Evolutionary conservation across 2,888 invertebrate genomes (phyloP).

Genomic region (Hyppa rectilinea): DNA sequence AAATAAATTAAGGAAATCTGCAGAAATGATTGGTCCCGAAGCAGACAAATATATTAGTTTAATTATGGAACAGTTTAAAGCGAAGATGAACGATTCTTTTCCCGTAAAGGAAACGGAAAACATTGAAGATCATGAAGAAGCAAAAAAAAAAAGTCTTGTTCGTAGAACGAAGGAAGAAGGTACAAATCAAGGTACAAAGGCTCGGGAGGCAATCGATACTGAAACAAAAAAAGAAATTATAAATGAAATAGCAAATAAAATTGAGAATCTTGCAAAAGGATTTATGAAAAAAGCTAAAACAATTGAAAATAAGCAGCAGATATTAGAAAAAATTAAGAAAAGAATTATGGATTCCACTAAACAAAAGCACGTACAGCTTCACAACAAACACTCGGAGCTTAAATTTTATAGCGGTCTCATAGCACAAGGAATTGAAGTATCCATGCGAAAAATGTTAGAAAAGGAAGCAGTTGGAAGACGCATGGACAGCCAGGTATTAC

Average conservation of each 20-base stretch:
- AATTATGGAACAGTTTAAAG: slow-evolving; percentile 78
- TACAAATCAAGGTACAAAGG: neutral
- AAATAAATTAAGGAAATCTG: slow-evolving; percentile 70
- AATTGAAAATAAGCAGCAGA: slow-evolving; percentile 62
- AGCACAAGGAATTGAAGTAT: slow-evolving; percentile 63
- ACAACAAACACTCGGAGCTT: slow-evolving; percentile 63
- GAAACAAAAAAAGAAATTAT: slow-evolving; percentile 55
- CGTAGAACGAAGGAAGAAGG: slow-evolving; percentile 18
- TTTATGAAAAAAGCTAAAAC: slow-evolving; percentile 65
- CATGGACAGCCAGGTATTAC: neutral
- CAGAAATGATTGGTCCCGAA: slow-evolving; percentile 67
- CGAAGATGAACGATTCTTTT: slow-evolving; percentile 52
- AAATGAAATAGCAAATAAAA: slow-evolving; percentile 69
- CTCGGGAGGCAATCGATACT: slow-evolving; percentile 17
- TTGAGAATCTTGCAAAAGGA: slow-evolving; percentile 68
- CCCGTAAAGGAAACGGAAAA: slow-evolving; percentile 27
- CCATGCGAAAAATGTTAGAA: slow-evolving; percentile 59
- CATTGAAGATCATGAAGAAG: neutral
- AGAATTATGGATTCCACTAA: slow-evolving; percentile 64
- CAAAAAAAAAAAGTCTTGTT: slow-evolving; percentile 18
- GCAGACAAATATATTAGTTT: slow-evolving; percentile 74
- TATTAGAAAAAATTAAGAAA: slow-evolving; percentile 68
- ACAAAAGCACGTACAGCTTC: slow-evolving; percentile 60
- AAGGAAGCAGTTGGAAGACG: slow-evolving; percentile 39
- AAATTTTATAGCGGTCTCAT: slow-evolving; percentile 69